Conservation (phyloP, 2,113 vertebrate species). For the Dinomys branickii region DNA sequence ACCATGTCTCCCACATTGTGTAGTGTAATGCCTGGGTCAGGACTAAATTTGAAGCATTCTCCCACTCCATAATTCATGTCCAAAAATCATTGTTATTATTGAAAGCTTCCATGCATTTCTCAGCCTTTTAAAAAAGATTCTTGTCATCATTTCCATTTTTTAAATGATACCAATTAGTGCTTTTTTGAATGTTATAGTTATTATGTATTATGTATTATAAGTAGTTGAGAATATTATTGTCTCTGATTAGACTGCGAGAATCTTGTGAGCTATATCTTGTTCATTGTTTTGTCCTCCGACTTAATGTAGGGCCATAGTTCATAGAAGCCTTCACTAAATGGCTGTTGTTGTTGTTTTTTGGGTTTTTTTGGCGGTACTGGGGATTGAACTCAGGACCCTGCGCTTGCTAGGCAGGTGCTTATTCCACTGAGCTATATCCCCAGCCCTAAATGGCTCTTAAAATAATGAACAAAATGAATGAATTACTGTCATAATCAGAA, state of each 20-base stretch:
- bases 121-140: conserved; percentile 25
- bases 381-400: too few relatives aligned
- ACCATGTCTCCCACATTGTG: not conserved
- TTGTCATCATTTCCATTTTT: not conserved
- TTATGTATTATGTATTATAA: not conserved
- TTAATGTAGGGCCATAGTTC: not conserved
- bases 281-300: not conserved
- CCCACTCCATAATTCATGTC: not conserved
- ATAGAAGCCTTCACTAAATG: not conserved
- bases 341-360: too few relatives aligned
- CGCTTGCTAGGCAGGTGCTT: too few relatives aligned
- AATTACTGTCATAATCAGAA: not conserved
- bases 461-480: conserved; percentile 22
- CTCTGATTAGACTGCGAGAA: not conserved
- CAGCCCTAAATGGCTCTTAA: not conserved
- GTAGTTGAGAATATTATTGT: not conserved
- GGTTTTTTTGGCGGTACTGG: too few relatives aligned
- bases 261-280: not conserved
- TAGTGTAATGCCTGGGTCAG: not conserved
- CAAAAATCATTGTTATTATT: not conserved
- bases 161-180: not conserved
- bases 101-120: not conserved
- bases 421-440: too few relatives aligned
- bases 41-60: not conserved
- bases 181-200: not conserved